Conservation (phyloP, 2,797 vertebrate species). For the Sylvia borin region DNA sequence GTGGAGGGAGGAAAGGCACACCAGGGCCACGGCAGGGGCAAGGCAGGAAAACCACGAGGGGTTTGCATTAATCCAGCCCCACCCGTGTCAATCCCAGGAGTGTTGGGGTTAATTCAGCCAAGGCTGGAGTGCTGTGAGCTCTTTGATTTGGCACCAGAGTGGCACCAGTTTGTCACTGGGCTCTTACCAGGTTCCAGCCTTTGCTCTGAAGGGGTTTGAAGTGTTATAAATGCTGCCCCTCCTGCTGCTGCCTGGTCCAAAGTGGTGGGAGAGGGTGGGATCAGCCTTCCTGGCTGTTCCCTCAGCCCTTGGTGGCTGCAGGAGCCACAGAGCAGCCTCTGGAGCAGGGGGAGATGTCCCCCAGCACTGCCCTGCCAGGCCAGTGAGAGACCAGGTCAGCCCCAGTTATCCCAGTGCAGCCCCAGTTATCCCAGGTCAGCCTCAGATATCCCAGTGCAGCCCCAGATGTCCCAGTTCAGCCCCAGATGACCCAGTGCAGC, state of each 20-base stretch:
- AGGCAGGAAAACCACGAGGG: neutral
- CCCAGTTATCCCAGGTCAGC: neutral
- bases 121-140: neutral
- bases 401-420: accelerated
- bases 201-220: neutral
- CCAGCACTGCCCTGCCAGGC: neutral
- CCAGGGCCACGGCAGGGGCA: neutral
- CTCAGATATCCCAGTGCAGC: neutral
- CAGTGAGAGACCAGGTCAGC: neutral
- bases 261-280: neutral
- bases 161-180: neutral
- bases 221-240: neutral
- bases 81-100: neutral
- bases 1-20: neutral
- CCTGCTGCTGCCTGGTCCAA: neutral
- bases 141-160: neutral
- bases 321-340: neutral
- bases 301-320: neutral
- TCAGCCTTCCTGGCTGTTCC: neutral
- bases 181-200: neutral
- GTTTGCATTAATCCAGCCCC: neutral
- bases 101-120: neutral
- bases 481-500: neutral
- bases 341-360: neutral
- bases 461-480: neutral